Conservation (phyloP, 2,888 invertebrate species). For the Tryphoninae sp. region DNA sequence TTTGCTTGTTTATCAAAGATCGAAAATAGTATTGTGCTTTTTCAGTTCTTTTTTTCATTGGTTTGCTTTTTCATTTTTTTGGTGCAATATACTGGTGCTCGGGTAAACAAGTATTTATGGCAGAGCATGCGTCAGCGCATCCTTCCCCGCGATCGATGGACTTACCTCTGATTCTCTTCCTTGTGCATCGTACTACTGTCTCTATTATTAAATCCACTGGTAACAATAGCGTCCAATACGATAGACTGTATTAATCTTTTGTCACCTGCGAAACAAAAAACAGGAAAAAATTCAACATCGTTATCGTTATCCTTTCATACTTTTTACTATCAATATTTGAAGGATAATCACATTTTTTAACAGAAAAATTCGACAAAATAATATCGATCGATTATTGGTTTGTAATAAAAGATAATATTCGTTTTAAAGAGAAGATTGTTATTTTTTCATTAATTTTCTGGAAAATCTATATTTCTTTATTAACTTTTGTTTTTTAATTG, state of each 20-base stretch:
- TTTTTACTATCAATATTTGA: background rate
- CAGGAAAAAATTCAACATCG: background rate
- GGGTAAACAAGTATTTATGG: slow-evolving; percentile 69
- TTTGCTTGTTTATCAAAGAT: slow-evolving; percentile 62
- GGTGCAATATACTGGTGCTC: slow-evolving; percentile 72
- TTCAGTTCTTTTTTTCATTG: slow-evolving; percentile 65
- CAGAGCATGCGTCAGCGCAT: slow-evolving; percentile 66
- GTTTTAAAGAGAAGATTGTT: too few relatives aligned
- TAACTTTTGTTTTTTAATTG: slow-evolving; percentile 1
- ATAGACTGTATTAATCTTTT: slow-evolving; percentile 94
- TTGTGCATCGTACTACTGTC: slow-evolving; percentile 83
- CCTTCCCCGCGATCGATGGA: slow-evolving; percentile 73
- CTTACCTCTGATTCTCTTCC: slow-evolving; percentile 84
- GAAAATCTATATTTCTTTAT: background rate
- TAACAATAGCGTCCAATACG: slow-evolving; percentile 94
- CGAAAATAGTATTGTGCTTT: slow-evolving; percentile 68
- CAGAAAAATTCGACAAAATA: background rate
- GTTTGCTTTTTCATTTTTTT: slow-evolving; percentile 64
- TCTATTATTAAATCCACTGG: slow-evolving; percentile 89
- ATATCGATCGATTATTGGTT: too few relatives aligned
- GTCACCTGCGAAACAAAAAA: slow-evolving; percentile 86
- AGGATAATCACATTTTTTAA: too few relatives aligned
- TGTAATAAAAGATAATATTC: too few relatives aligned
- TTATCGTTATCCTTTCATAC: background rate
- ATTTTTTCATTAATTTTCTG: background rate